phyloP scores from a whole-genome alignment of 1,140 invertebrate genomes.

The Saccostrea glomerata region DNA sequence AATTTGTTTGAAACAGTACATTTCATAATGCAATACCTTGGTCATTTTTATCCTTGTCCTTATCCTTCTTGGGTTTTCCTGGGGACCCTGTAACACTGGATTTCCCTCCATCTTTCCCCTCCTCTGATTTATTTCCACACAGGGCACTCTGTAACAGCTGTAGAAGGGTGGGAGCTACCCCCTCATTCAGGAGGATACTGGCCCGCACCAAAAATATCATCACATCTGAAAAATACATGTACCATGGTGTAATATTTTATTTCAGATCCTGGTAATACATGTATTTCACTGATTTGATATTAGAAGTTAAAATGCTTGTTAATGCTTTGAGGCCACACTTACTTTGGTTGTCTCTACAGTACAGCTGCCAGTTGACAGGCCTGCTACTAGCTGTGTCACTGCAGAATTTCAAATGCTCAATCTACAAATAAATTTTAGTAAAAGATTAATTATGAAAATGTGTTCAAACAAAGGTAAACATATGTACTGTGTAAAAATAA shows the following conservation, averaged over 20 bases:
- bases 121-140: constrained; percentile 79
- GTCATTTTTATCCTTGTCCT: constrained; percentile 67
- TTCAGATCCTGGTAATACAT: too few relatives aligned
- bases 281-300: too few relatives aligned
- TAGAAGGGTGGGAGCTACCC: constrained; percentile 93
- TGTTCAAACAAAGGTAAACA: neutral
- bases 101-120: constrained; percentile 9
- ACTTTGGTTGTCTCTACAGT: constrained; percentile 87
- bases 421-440: constrained; percentile 77
- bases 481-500: too few relatives aligned
- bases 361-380: constrained; percentile 97
- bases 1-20: too few relatives aligned
- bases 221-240: constrained; percentile 77
- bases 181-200: constrained; percentile 92
- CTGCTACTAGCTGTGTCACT: constrained; percentile 93
- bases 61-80: constrained; percentile 76
- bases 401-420: constrained; percentile 96
- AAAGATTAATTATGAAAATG: neutral
- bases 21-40: constrained; percentile 39
- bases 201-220: constrained; percentile 89
- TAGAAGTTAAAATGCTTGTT: too few relatives aligned
- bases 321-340: constrained; percentile 29
- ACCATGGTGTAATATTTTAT: too few relatives aligned
- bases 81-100: constrained; percentile 65
- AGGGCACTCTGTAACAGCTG: constrained; percentile 93